Evolutionary conservation across 1,140 invertebrate genomes (phyloP).

Genomic region (Philopotamus ludificatus): DNA sequence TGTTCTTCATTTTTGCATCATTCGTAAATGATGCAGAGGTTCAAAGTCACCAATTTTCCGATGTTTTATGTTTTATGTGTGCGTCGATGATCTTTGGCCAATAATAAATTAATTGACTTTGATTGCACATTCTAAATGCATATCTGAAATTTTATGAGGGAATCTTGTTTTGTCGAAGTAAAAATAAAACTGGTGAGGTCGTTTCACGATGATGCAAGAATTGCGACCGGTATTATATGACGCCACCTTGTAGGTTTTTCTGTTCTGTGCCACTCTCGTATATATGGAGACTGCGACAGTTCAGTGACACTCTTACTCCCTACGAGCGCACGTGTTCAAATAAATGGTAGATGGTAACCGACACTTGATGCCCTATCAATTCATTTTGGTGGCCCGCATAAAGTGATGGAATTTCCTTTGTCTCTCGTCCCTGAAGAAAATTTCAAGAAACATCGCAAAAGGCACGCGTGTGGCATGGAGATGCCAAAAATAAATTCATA

Average conservation of each 20-base stretch:
- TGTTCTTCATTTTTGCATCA: no score
- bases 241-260: background rate
- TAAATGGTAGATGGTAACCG: background rate
- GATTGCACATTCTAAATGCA: no score
- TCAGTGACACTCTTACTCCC: slow-evolving; percentile 14
- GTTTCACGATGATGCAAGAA: background rate
- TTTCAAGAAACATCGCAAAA: background rate
- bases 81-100: no score
- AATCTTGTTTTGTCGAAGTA: no score
- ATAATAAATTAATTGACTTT: no score
- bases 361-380: background rate
- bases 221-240: background rate
- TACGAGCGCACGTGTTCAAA: slow-evolving; percentile 7
- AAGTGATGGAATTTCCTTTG: background rate
- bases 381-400: background rate
- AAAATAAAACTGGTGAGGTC: background rate
- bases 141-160: no score
- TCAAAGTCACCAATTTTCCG: no score
- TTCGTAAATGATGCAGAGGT: no score
- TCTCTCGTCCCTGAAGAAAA: background rate
- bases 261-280: slow-evolving; percentile 11
- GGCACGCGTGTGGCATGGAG: no score
- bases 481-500: background rate
- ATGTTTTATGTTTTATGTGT: no score
- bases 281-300: background rate